A percentile compares a stretch with the other conserved stretches of the same genome.
Evolutionary conservation across 2,113 vertebrate species (phyloP).

Genomic region (Nanorana parkeri): DNA sequence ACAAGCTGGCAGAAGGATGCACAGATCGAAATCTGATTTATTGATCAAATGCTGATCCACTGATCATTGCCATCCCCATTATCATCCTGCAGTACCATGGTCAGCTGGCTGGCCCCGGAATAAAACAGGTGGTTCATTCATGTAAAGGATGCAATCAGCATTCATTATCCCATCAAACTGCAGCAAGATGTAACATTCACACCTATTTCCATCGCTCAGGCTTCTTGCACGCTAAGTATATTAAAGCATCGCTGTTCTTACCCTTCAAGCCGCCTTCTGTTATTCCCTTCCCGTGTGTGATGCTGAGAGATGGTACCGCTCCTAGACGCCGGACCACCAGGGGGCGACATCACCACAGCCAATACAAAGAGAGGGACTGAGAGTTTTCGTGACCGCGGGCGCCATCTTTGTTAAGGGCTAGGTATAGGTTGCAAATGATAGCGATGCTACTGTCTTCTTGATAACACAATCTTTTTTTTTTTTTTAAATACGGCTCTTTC

Average conservation of each 20-base stretch:
- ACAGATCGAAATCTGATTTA: background rate
- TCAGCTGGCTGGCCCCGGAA: background rate
- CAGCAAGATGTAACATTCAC: background rate
- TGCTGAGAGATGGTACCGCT: constrained; percentile 36
- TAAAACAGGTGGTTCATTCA: constrained; percentile 2
- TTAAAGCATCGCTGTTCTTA: constrained; percentile 31
- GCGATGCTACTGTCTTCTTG: no score
- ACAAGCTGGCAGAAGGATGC: no score
- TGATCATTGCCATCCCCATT: background rate
- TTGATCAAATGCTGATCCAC: background rate
- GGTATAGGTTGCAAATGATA: no score
- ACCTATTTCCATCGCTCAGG: background rate
- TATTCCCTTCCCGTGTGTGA: constrained; percentile 23
- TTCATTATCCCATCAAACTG: background rate
- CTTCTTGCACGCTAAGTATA: background rate
- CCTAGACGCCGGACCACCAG: background rate
- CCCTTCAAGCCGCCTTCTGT: constrained; percentile 24
- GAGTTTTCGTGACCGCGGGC: background rate
- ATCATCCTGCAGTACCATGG: constrained; percentile 16
- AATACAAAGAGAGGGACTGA: background rate
- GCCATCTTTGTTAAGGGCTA: constrained; percentile 43
- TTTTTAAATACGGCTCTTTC: no score
- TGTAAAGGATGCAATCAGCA: background rate
- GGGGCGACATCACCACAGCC: background rate
- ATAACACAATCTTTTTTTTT: no score